These are phyloP conservation scores for Calyptommatus sinebrachiatus DNA, from an alignment of 2,113 vertebrate genomes.

Conservation along the genomic window DNA sequence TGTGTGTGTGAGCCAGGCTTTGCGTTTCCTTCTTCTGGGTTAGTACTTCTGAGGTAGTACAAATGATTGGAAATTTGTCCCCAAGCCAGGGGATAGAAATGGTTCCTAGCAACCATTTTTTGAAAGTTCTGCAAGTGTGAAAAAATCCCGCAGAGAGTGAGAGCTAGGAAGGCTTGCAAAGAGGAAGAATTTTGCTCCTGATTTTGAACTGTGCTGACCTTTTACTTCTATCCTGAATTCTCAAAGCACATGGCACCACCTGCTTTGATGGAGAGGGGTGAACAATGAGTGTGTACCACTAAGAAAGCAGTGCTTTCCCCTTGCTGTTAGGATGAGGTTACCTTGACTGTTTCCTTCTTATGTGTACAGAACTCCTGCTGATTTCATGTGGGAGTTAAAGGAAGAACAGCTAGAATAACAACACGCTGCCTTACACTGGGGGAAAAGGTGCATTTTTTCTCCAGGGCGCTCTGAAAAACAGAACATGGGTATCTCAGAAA, in stretches of 20 bases:
- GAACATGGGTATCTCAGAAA: conserved; percentile 7
- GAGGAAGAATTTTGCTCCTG: background rate
- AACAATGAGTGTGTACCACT: background rate
- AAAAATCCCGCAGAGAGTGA: too few species aligned
- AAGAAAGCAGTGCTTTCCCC: background rate
- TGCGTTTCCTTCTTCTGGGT: too few species aligned
- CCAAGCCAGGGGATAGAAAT: too few species aligned
- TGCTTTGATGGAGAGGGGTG: background rate
- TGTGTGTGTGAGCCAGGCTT: too few species aligned
- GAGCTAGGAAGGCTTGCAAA: background rate
- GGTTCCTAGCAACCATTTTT: too few species aligned
- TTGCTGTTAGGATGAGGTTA: conserved; percentile 2
- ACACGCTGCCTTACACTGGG: background rate
- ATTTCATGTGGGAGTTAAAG: conserved; percentile 17
- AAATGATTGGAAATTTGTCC: too few species aligned
- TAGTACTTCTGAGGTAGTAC: too few species aligned
- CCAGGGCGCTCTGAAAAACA: conserved; percentile 9
- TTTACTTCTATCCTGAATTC: background rate
- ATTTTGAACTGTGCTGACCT: background rate
- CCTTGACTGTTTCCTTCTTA: conserved; percentile 9
- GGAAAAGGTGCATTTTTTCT: background rate
- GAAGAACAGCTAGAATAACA: background rate
- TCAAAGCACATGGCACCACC: background rate
- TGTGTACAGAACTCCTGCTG: background rate
- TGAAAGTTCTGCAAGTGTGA: too few species aligned